These are phyloP conservation scores for Eolophus roseicapilla DNA, from an alignment of 2,113 vertebrate genomes.

Conservation along the genomic window DNA sequence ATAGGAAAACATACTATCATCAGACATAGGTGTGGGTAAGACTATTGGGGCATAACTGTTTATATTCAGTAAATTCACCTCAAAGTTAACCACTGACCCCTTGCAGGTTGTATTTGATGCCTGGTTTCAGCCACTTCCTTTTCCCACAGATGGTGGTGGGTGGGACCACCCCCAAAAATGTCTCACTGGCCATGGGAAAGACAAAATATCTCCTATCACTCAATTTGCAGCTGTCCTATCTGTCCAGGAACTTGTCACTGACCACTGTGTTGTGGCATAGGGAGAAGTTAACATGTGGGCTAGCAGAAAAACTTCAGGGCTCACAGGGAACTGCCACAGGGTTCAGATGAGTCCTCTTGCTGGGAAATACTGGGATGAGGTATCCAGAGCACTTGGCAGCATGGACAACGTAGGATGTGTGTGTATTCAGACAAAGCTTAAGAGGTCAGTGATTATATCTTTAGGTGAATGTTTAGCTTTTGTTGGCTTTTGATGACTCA, in stretches of 20 bases:
- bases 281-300: background rate
- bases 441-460: background rate
- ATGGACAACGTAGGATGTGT: background rate
- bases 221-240: background rate
- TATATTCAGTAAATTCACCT: background rate
- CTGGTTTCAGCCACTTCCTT: background rate
- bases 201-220: background rate
- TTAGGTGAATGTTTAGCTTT: background rate
- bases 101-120: background rate
- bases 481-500: constrained; percentile 7
- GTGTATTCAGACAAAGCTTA: background rate
- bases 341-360: background rate
- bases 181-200: background rate
- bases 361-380: background rate
- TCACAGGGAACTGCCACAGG: background rate
- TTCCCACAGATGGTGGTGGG: background rate
- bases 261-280: accelerated
- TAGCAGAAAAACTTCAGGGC: background rate
- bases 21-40: background rate
- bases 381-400: background rate
- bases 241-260: background rate
- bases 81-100: accelerated
- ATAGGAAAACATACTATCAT: background rate
- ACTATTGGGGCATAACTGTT: background rate
- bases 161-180: background rate